Conservation (phyloP, 1,140 invertebrate species). For the Dreissena rostriformis region DNA sequence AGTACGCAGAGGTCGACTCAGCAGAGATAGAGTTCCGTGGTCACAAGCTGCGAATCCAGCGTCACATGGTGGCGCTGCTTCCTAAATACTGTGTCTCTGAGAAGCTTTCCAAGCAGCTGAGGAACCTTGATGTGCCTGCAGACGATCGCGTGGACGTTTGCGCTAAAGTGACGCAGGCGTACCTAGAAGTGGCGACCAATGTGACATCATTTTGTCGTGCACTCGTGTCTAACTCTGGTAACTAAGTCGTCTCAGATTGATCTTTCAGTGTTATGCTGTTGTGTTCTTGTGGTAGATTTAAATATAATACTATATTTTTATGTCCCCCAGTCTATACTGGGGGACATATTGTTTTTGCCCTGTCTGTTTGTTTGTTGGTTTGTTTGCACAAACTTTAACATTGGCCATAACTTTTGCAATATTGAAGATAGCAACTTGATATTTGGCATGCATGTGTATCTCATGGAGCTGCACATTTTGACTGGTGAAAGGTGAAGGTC, state of each 20-base stretch:
- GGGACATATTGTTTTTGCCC: too few relatives aligned
- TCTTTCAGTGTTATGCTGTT: too few relatives aligned
- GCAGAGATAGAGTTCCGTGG: conserved; percentile 77
- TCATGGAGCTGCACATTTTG: too few relatives aligned
- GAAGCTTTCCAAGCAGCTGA: conserved; percentile 71
- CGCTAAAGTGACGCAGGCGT: conserved; percentile 67
- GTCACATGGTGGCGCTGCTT: conserved; percentile 87
- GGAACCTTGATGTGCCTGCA: conserved; percentile 75
- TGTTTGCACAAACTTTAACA: too few relatives aligned
- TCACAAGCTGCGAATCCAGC: conserved; percentile 77
- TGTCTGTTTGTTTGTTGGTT: too few relatives aligned
- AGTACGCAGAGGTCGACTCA: conserved; percentile 68
- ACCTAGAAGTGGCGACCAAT: conserved; percentile 76
- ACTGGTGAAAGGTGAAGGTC: too few relatives aligned
- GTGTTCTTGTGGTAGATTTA: too few relatives aligned
- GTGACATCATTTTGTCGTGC: conserved; percentile 76
- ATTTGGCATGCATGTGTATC: too few relatives aligned
- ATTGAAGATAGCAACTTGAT: too few relatives aligned
- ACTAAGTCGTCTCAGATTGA: neutral
- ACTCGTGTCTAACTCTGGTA: conserved; percentile 75
- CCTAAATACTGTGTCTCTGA: conserved; percentile 85
- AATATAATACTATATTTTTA: too few relatives aligned
- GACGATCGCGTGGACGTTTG: conserved; percentile 64
- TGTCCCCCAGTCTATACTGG: too few relatives aligned
- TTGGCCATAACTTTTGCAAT: too few relatives aligned